Evolutionary conservation across 2,888 invertebrate genomes (phyloP).

Genomic region (Trilocha varians): DNA sequence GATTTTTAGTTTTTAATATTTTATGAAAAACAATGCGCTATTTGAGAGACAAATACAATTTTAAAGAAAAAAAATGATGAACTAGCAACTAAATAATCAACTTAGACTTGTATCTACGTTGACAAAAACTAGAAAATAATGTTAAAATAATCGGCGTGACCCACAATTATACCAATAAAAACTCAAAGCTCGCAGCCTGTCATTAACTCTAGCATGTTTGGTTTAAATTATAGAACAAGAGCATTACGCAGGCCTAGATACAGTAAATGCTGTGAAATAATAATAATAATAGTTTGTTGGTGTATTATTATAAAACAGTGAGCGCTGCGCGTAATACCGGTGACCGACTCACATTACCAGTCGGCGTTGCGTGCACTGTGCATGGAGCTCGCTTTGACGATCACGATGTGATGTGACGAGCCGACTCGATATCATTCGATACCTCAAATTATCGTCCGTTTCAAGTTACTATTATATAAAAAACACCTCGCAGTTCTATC

Average conservation of each 20-base stretch:
- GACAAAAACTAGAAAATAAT: too few species aligned
- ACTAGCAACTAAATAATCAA: too few species aligned
- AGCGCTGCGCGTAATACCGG: constrained; percentile 51
- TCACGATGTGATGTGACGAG: background rate
- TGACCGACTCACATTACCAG: constrained; percentile 40
- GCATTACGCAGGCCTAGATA: background rate
- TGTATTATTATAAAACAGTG: constrained; percentile 36
- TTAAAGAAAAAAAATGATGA: too few species aligned
- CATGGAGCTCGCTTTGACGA: background rate
- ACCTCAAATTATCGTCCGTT: background rate
- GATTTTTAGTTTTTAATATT: too few species aligned
- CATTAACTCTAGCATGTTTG: background rate
- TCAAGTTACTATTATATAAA: background rate
- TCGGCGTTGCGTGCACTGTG: constrained; percentile 16
- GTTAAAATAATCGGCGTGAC: too few species aligned
- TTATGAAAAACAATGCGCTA: too few species aligned
- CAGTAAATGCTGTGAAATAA: background rate
- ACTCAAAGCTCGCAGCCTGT: background rate
- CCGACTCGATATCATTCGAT: background rate
- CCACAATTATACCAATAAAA: background rate
- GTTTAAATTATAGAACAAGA: background rate
- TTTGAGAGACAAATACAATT: too few species aligned
- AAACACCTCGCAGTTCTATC: too few species aligned
- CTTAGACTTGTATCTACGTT: too few species aligned
- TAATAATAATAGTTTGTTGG: constrained; percentile 18